A percentile compares a stretch with the other conserved stretches of the same genome.
phyloP scores from a whole-genome alignment of 2,888 invertebrate genomes.

The Amblyteles armatorius region DNA sequence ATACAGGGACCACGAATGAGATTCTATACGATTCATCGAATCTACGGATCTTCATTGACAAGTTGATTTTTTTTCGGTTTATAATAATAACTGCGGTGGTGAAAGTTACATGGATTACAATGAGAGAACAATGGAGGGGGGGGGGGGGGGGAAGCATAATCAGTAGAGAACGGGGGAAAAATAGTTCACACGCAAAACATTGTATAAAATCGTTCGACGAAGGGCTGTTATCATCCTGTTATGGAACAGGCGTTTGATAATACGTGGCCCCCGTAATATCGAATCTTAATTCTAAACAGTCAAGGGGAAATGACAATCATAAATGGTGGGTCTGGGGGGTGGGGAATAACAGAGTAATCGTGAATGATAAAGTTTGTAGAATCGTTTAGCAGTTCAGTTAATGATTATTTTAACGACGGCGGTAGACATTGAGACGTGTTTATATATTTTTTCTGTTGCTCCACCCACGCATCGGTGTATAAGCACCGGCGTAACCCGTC shows the following conservation, averaged over 20 bases:
- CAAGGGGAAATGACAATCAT: constrained; percentile 30
- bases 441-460: constrained; percentile 37
- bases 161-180: constrained; percentile 10
- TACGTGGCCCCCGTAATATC: constrained; percentile 44
- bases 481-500: constrained; percentile 54
- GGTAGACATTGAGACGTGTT: constrained; percentile 24
- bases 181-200: constrained; percentile 13
- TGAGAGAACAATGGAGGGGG: background rate
- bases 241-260: constrained; percentile 4
- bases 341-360: constrained; percentile 26
- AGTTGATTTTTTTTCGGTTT: constrained; percentile 28
- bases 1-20: constrained; percentile 58
- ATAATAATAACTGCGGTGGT: constrained; percentile 33
- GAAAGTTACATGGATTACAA: constrained; percentile 12
- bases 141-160: background rate
- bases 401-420: constrained; percentile 54
- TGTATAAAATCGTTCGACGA: constrained; percentile 22
- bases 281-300: constrained; percentile 37
- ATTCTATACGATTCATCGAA: constrained; percentile 24
- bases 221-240: background rate
- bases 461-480: constrained; percentile 39
- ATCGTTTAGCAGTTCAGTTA: constrained; percentile 42
- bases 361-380: constrained; percentile 38
- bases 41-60: constrained; percentile 20
- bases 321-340: constrained; percentile 2